Evolutionary conservation across 2,113 vertebrate genomes (phyloP).

Genomic region (pig (Sus scrofa)): DNA sequence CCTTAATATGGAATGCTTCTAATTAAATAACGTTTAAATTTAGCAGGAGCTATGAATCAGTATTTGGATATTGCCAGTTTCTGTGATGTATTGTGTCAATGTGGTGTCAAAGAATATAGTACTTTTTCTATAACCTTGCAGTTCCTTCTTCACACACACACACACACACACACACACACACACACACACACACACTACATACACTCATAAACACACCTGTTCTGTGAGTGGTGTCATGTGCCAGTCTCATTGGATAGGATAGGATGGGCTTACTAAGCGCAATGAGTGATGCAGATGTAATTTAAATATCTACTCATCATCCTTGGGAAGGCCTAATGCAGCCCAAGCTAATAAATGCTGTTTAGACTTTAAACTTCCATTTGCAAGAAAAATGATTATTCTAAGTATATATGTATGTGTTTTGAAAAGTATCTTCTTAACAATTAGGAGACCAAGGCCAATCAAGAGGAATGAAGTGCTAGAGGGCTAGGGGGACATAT

Average conservation of each 20-base stretch:
- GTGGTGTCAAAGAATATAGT: slow-evolving; percentile 13
- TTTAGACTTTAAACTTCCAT: slow-evolving; percentile 25
- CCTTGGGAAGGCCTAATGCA: not conserved
- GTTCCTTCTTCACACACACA: not conserved
- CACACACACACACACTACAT: not conserved
- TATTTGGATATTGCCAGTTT: slow-evolving; percentile 23
- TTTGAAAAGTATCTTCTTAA: slow-evolving; percentile 15
- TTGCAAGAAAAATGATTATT: not conserved
- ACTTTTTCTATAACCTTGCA: slow-evolving; percentile 49
- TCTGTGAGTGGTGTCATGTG: not conserved
- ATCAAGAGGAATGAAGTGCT: not conserved
- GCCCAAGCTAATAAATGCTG: not conserved
- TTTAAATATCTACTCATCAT: not conserved
- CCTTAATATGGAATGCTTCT: slow-evolving; percentile 39
- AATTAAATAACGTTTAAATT: slow-evolving; percentile 46
- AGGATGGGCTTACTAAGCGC: not conserved
- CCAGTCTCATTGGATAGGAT: not conserved
- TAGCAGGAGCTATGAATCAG: not conserved
- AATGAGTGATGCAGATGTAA: not conserved
- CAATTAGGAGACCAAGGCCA: not conserved
- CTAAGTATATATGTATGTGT: not conserved
- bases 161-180: not conserved
- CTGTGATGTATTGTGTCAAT: slow-evolving; percentile 21
- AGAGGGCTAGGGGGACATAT: not conserved
- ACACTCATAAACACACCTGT: not conserved